Base-by-base conservation (phyloP, 1,140 invertebrate species). In the Aleiodes sp. region DNA sequence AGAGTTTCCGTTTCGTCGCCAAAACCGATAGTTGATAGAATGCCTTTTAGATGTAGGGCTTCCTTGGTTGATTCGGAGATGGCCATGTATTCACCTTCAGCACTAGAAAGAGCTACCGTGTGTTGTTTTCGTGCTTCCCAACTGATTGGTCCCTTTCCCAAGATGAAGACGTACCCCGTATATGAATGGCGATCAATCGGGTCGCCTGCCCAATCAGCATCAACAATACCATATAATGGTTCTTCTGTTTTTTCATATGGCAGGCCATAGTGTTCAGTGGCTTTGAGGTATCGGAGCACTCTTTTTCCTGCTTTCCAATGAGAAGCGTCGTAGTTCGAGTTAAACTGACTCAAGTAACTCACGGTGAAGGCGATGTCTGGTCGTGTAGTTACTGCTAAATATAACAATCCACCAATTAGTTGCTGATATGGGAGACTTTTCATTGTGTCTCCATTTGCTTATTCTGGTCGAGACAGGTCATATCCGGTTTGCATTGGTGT, bases 281-380 rank as follows among this genome's bases (percentile, higher is more conserved):
- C 59, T 62, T 76, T 76, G 39, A 76, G 31, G 52, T 76, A 78
- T 37, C 70, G 62, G 1, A 78, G 31, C 0, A 76, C 68, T 63
- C 72, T 63, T 41, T 72, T 76, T 19, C 66, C 67, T 33, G 57
- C 52, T 29, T 37, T 37, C 71, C 66, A 75, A 56, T 71, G 69
- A 10, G 10, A 21, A 12, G 62, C 60, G 2, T 28, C 26, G 41
- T 66, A 62, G 31, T 66, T 70, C 21, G 56, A 52, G 35, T 68
- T 72, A 62, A 73, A 73, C 43, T 72, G 67, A 37, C 72, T 74
- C 6, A 71, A 26, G 26, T 29, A 60, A 41, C 35, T 72, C 4
- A 73, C 78, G 39, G 77, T 71, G 66, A 75, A 81, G 4, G 77
- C 65, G 35, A 84, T 76, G 61, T 86, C 83, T 33, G 78, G 82